Percentiles rank a stretch among this genome's conserved stretches.
Conservation (phyloP, 2,888 invertebrate genomes). For the Stomorhina lunata region DNA sequence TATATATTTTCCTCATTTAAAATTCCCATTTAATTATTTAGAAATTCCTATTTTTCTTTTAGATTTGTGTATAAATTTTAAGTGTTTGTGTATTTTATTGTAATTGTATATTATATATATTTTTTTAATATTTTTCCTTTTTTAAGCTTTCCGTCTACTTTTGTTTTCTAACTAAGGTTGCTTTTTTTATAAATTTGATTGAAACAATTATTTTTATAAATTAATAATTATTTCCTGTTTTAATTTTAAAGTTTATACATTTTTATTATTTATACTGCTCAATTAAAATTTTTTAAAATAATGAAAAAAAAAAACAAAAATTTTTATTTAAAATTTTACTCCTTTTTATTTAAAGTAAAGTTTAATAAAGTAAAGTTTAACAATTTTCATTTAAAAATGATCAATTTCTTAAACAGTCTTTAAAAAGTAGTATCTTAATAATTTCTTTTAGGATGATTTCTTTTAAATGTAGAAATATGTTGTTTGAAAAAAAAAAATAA, state of each 20-base stretch:
- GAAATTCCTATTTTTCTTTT: neutral
- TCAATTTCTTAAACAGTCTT: too few species aligned
- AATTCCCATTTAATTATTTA: neutral
- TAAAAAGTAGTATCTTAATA: too few species aligned
- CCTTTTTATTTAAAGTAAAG: too few species aligned
- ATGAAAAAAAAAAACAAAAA: neutral
- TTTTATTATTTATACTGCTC: neutral
- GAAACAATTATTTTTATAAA: neutral
- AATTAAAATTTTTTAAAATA: neutral
- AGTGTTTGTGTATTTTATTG: conserved; percentile 8
- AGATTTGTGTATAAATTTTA: conserved; percentile 8
- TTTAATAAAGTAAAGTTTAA: too few species aligned
- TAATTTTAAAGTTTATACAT: neutral
- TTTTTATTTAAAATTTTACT: neutral
- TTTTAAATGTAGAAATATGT: too few species aligned
- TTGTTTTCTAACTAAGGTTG: neutral
- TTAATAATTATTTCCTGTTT: neutral
- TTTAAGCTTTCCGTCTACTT: neutral
- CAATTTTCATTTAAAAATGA: too few species aligned
- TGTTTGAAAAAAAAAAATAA: too few species aligned
- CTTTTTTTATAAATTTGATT: neutral
- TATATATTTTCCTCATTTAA: neutral
- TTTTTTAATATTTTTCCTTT: neutral
- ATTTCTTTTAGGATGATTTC: too few species aligned
- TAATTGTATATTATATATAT: conserved; percentile 24